phyloP scores from a whole-genome alignment of 1,140 invertebrate genomes.

The Pogonomyrmex californicus region DNA sequence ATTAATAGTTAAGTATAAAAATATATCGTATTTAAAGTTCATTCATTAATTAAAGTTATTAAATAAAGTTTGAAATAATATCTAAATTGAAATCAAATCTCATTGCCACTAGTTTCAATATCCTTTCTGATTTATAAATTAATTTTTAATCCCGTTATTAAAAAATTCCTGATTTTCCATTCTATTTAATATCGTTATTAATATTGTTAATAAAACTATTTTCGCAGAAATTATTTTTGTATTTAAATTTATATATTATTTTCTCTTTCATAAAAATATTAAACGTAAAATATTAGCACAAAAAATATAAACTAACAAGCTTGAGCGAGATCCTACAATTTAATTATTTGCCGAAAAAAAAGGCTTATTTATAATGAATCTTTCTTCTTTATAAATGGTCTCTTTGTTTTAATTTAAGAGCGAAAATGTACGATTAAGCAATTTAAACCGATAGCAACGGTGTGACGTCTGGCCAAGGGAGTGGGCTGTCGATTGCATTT shows the following conservation, averaged over 20 bases:
- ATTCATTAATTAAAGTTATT: not conserved
- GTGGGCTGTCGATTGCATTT: constrained; percentile 23
- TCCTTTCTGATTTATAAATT: not conserved
- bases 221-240: not conserved
- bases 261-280: not conserved
- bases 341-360: not conserved
- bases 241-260: constrained; percentile 4
- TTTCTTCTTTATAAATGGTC: not conserved
- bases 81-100: not conserved
- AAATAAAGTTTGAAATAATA: not conserved
- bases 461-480: not conserved
- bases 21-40: not conserved
- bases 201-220: not conserved
- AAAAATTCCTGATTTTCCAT: not conserved
- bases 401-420: not conserved
- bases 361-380: not conserved
- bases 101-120: not conserved
- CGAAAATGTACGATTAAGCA: constrained; percentile 12
- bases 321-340: not conserved
- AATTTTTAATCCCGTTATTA: not conserved
- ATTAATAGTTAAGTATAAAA: not conserved
- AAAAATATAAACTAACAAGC: not conserved
- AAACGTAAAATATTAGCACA: not conserved
- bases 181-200: not conserved
- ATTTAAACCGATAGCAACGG: constrained; percentile 10